Conservation (phyloP, 1,140 invertebrate genomes). For the Drosophila chauvacae region DNA sequence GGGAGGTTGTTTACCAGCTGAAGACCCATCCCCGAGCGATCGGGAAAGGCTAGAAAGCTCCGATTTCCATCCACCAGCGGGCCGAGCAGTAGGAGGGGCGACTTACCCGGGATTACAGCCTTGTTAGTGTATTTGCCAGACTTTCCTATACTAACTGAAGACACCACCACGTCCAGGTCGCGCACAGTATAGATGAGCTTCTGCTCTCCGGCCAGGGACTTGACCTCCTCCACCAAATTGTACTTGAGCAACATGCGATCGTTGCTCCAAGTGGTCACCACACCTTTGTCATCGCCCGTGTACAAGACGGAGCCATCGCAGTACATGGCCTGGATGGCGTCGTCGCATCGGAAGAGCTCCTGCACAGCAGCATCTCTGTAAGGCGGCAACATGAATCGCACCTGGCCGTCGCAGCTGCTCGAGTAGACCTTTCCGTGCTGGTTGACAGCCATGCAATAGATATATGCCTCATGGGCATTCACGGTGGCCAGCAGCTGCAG, state of each 20-base stretch:
- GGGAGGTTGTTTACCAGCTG: constrained; percentile 67
- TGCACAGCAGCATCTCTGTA: constrained; percentile 53
- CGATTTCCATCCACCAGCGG: constrained; percentile 53
- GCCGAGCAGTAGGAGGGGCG: constrained; percentile 70
- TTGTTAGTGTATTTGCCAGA: constrained; percentile 80
- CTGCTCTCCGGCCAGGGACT: constrained; percentile 73
- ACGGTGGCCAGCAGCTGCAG: constrained; percentile 64
- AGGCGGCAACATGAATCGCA: constrained; percentile 73
- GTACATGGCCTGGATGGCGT: constrained; percentile 79
- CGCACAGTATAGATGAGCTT: constrained; percentile 75
- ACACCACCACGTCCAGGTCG: constrained; percentile 77
- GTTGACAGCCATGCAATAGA: constrained; percentile 78
- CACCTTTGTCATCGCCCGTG: constrained; percentile 82
- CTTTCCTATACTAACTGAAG: constrained; percentile 62
- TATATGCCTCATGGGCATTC: constrained; percentile 74
- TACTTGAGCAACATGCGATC: constrained; percentile 83
- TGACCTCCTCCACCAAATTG: constrained; percentile 82
- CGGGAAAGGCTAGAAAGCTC: constrained; percentile 70
- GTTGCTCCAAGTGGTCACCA: constrained; percentile 80
- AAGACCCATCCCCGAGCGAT: constrained; percentile 79
- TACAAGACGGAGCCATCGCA: constrained; percentile 70
- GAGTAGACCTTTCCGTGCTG: constrained; percentile 77
- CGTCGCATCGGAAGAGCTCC: constrained; percentile 73
- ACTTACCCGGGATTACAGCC: constrained; percentile 73
- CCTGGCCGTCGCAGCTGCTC: constrained; percentile 80